Base-by-base conservation (phyloP, 2,888 invertebrate species). In the Lasioglossum calceatum region DNA sequence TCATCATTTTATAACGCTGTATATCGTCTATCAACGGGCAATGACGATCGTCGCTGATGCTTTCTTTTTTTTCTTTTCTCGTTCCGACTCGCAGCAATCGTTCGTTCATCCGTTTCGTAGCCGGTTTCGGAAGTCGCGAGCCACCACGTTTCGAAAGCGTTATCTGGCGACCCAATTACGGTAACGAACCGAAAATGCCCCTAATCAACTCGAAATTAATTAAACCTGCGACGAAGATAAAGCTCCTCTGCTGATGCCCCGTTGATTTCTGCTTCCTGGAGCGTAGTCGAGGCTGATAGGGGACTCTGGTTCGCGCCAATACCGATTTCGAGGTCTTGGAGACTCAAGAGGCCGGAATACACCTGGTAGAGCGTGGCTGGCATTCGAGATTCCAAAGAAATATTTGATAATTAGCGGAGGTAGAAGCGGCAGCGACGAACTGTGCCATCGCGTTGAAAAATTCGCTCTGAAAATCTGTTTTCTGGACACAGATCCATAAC, bases 101-200 rank as follows among this genome's bases (percentile, higher is more conserved):
- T 75, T 79, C 84, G 32, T 80, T 89, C 90, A 73, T 86, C 82
- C 88, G 84, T 79, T 89, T 71, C 81, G 58, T 36, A 67, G 58
- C 72, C 84, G 75, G 27, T 74, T 79, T 81, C 75, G 78, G 61
- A 78, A 67, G 61, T 61, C 61, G 61, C 61, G 32, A 80, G 50
- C 36, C 27, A 19, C 16, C 32, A 32, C 36, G 81, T 88, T 84
- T 79, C 87, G 82, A 84, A 88, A 90, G 87, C 89, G 73, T 87
- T 90, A 90, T 93, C 93, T 91, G 84, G 67, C 85, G 93, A 92
- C 92, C 93, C 85, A 93, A 92, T 92, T 93, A 92, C 89, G 89
- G 89, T 89, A 92, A 91, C 89, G 88, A 89, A 82, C 84, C 88
- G 36, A 91, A 91, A 87, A 81, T 75, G 58, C 67, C 72, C 81